A percentile compares a stretch with the other conserved stretches of the same genome.
Evolutionary conservation across 2,113 vertebrate species (phyloP).

Genomic region (Ageneiosus marmoratus): DNA sequence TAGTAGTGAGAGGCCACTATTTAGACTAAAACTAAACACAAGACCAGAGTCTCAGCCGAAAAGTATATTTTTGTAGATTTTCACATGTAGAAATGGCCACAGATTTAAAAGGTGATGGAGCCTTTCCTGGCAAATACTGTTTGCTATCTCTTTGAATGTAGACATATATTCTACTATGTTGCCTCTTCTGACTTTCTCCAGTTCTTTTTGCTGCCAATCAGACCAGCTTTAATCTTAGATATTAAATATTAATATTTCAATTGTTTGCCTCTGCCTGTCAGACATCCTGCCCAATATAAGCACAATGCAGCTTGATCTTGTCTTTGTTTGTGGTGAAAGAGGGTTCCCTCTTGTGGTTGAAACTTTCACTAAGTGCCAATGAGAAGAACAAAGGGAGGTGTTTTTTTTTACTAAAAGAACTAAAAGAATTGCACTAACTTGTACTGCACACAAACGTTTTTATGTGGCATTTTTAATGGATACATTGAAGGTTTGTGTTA

Average conservation of each 20-base stretch:
- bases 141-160: constrained; percentile 57
- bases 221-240: constrained; percentile 22
- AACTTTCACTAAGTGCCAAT: constrained; percentile 81
- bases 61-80: neutral
- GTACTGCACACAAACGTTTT: constrained; percentile 73
- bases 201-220: constrained; percentile 19
- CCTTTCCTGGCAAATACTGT: constrained; percentile 35
- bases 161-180: constrained; percentile 41
- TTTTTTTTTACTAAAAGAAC: constrained; percentile 50
- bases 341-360: constrained; percentile 59
- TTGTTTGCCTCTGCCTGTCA: constrained; percentile 31
- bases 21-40: neutral
- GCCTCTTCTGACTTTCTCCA: neutral
- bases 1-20: neutral
- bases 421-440: constrained; percentile 77
- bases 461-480: constrained; percentile 70
- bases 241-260: neutral
- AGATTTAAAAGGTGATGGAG: neutral
- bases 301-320: constrained; percentile 59
- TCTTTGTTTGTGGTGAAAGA: constrained; percentile 32
- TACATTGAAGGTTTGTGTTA: constrained; percentile 56
- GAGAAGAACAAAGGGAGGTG: constrained; percentile 65
- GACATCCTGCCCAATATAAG: constrained; percentile 46
- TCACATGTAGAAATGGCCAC: neutral
- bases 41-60: neutral